phyloP scores from a whole-genome alignment of 2,797 vertebrate species.

The Antennarius maculatus region DNA sequence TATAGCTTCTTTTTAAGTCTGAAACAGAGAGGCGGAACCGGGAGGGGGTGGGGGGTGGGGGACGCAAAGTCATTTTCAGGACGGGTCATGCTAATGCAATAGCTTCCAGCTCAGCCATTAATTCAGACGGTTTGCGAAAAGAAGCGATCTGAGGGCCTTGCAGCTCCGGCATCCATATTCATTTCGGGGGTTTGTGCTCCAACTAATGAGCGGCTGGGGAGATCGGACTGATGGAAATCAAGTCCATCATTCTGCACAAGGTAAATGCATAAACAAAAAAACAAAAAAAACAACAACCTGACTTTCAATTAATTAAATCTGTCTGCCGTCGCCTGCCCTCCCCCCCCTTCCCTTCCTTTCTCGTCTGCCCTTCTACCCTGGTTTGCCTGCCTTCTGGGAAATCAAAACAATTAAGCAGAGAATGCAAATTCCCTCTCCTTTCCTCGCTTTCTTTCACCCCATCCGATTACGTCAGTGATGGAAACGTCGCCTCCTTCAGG shows the following conservation, averaged over 20 bases:
- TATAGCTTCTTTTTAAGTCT: too few relatives aligned
- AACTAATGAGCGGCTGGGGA: conserved; percentile 72
- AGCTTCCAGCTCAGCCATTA: conserved; percentile 57
- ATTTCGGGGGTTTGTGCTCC: conserved; percentile 28
- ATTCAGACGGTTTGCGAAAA: conserved; percentile 60
- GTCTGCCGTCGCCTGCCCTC: conserved; percentile 39
- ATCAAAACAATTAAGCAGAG: conserved; percentile 60
- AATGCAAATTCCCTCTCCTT: conserved; percentile 59
- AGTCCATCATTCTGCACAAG: conserved; percentile 64
- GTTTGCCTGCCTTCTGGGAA: conserved; percentile 46
- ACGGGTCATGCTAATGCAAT: conserved; percentile 50
- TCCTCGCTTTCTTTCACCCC: conserved; percentile 36
- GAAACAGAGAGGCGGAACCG: conserved; percentile 3
- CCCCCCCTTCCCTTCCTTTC: not conserved
- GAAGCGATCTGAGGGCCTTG: conserved; percentile 46
- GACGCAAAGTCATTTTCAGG: conserved; percentile 53
- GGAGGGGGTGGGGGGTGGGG: not conserved
- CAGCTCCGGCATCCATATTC: conserved; percentile 67
- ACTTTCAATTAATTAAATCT: conserved; percentile 72
- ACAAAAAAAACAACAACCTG: not conserved
- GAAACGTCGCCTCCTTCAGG: conserved; percentile 35
- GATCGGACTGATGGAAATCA: conserved; percentile 65
- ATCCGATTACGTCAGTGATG: conserved; percentile 31
- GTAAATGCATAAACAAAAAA: conserved; percentile 54
- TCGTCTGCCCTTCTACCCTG: conserved; percentile 19